Evolutionary conservation across 2,113 vertebrate genomes (phyloP).

Genomic region (Etheostoma cragini): DNA sequence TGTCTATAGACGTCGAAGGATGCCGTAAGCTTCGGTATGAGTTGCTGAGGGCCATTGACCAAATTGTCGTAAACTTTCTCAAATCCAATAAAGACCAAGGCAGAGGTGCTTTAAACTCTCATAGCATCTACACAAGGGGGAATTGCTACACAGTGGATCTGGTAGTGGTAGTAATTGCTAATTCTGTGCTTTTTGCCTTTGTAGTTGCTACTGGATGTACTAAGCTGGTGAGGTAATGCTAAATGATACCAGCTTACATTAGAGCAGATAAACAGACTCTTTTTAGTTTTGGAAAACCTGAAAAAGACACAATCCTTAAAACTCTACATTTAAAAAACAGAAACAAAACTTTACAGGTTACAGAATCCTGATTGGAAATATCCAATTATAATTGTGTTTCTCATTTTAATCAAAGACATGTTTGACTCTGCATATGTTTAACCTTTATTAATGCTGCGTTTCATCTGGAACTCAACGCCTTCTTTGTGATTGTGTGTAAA

Average conservation of each 20-base stretch:
- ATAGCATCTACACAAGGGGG: background rate
- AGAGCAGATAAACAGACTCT: background rate
- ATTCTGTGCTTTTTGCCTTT: background rate
- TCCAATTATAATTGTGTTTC: background rate
- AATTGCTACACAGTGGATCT: background rate
- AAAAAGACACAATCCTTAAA: background rate
- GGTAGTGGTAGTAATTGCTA: background rate
- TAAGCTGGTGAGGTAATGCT: background rate
- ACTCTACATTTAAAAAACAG: background rate
- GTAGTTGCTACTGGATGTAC: background rate
- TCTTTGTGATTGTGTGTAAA: conserved; percentile 13
- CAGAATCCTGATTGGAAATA: background rate
- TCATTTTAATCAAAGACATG: background rate
- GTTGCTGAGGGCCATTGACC: no score
- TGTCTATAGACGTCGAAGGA: no score
- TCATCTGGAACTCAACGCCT: conserved; percentile 13
- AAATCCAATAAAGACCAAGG: background rate
- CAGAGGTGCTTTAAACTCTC: background rate
- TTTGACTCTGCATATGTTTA: conserved; percentile 11
- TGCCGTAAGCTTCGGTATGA: no score
- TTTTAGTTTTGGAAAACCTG: background rate
- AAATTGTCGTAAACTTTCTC: background rate
- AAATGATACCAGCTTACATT: background rate
- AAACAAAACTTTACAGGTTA: background rate
- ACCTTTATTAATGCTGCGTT: background rate